Percentiles rank a stretch among this genome's conserved stretches.
Conservation (phyloP, 1,140 invertebrate genomes). For the Ctenoplectra terminalis region DNA sequence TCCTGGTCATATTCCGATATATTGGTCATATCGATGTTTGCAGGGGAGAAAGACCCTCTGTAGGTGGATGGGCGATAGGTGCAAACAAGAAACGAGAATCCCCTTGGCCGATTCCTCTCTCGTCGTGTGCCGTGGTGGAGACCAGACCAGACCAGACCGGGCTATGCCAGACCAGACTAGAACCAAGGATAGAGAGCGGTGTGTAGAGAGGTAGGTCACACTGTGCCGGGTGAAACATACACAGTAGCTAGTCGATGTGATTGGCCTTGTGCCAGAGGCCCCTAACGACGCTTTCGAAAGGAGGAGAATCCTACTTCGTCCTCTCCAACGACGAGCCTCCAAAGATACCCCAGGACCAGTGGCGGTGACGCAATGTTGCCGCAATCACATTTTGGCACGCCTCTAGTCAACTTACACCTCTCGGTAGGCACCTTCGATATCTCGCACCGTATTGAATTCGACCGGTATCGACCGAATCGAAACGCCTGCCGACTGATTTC, state of each 20-base stretch:
- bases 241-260: conserved; percentile 80
- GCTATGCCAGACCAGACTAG: conserved; percentile 60
- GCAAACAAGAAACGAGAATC: conserved; percentile 80
- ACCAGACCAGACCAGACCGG: conserved; percentile 52
- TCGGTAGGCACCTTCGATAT: conserved; percentile 58
- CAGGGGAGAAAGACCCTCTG: conserved; percentile 51
- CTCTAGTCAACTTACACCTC: conserved; percentile 65
- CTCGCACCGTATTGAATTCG: conserved; percentile 60
- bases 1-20: conserved; percentile 76
- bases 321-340: conserved; percentile 74
- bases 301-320: conserved; percentile 78
- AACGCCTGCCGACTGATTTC: conserved; percentile 25
- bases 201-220: conserved; percentile 12
- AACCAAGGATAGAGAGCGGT: conserved; percentile 43
- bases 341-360: conserved; percentile 76
- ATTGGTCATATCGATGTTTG: conserved; percentile 77
- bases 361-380: conserved; percentile 80
- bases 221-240: conserved; percentile 73
- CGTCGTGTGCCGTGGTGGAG: conserved; percentile 52
- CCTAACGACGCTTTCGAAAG: conserved; percentile 81
- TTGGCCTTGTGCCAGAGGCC: conserved; percentile 79
- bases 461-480: conserved; percentile 59
- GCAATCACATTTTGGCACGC: conserved; percentile 80
- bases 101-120: conserved; percentile 36
- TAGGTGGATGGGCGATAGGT: conserved; percentile 65